phyloP scores from a whole-genome alignment of 2,797 vertebrate species.

The Falco cherrug region DNA sequence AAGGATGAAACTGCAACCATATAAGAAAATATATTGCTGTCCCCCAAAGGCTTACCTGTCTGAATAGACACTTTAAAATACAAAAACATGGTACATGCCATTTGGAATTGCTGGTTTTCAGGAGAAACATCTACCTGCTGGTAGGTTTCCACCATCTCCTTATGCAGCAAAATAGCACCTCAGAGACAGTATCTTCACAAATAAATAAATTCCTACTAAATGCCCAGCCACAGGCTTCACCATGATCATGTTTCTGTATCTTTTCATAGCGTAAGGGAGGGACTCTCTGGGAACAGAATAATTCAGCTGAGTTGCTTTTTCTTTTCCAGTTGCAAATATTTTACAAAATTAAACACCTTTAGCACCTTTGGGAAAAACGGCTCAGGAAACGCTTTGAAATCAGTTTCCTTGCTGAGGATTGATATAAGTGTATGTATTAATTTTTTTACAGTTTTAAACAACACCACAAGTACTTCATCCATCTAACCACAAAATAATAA shows the following conservation, averaged over 20 bases:
- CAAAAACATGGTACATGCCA: neutral
- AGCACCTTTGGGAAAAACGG: neutral
- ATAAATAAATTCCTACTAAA: neutral
- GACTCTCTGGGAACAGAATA: neutral
- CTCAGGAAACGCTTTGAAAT: neutral
- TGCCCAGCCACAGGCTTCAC: neutral
- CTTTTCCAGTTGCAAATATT: neutral
- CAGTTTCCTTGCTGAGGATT: neutral
- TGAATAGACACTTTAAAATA: neutral
- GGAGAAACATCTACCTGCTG: neutral
- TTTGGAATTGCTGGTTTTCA: neutral
- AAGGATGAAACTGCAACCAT: neutral
- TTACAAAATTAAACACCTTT: neutral
- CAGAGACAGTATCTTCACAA: neutral
- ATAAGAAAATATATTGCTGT: neutral
- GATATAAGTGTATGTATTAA: neutral
- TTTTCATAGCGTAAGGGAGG: neutral
- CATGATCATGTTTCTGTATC: neutral
- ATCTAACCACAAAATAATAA: neutral
- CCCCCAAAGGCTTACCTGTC: neutral
- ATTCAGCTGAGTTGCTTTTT: neutral
- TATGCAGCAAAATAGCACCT: neutral
- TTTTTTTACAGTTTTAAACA: neutral
- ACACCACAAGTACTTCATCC: neutral
- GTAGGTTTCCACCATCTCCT: neutral